A percentile compares a stretch with the other conserved stretches of the same genome.
These are phyloP conservation scores for Erinaceus europaeus DNA, from an alignment of 2,113 vertebrate species.

Conservation along the genomic window DNA sequence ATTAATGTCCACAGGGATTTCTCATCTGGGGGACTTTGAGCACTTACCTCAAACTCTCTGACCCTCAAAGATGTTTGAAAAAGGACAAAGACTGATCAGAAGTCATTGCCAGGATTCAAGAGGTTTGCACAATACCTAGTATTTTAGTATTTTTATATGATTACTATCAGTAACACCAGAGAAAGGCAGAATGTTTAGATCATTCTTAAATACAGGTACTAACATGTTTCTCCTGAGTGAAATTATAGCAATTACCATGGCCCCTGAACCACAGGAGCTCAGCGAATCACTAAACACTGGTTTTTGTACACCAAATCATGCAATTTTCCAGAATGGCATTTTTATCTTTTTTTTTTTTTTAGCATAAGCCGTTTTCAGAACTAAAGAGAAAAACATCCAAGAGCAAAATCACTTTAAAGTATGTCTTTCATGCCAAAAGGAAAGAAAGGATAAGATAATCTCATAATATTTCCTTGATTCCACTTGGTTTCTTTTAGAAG, in stretches of 20 bases:
- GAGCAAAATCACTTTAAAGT: slow-evolving; percentile 10
- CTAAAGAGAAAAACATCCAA: slow-evolving; percentile 1
- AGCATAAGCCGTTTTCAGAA: neutral
- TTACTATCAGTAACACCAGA: neutral
- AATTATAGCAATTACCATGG: neutral
- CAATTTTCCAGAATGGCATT: slow-evolving; percentile 39
- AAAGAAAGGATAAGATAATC: neutral
- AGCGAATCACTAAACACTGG: slow-evolving; percentile 36
- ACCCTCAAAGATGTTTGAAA: neutral
- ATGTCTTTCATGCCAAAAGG: neutral
- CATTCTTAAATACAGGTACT: neutral
- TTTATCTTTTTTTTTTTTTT: neutral
- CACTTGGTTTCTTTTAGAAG: too few relatives aligned
- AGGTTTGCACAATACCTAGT: neutral
- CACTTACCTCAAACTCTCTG: neutral
- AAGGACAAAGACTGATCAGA: neutral
- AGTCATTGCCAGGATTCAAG: neutral
- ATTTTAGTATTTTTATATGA: neutral
- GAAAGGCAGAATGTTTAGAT: neutral
- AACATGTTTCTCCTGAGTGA: neutral
- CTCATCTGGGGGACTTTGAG: neutral
- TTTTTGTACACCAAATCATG: slow-evolving; percentile 36
- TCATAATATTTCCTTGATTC: too few relatives aligned
- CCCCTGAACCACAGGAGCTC: neutral
- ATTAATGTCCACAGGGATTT: neutral